Evolutionary conservation across 2,888 invertebrate genomes (phyloP).

Genomic region (Cryptocephalus primarius): DNA sequence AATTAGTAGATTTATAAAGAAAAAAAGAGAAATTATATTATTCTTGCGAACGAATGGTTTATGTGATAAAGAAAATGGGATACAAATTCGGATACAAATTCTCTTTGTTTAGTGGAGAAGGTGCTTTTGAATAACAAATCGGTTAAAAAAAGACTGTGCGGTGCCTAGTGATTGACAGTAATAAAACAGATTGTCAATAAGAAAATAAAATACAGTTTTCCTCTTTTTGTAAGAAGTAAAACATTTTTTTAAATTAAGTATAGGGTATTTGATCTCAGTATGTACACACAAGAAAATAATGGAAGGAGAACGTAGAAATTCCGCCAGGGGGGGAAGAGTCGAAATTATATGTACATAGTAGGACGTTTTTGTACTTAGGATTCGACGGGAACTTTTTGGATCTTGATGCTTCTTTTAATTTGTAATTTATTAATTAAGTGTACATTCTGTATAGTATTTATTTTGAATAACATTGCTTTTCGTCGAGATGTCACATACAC

Average conservation of each 20-base stretch:
- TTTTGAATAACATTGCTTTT: slow-evolving; percentile 20
- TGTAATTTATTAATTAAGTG: slow-evolving; percentile 18
- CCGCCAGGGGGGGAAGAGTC: background rate
- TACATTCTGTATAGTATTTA: slow-evolving; percentile 39
- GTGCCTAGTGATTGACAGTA: slow-evolving; percentile 31
- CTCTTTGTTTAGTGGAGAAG: slow-evolving; percentile 8
- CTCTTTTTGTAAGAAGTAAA: slow-evolving; percentile 8
- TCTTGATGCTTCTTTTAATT: slow-evolving; percentile 1
- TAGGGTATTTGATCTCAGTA: slow-evolving; percentile 28
- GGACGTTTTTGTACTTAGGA: slow-evolving; percentile 1
- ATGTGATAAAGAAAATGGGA: too few species aligned
- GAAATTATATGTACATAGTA: slow-evolving; percentile 8
- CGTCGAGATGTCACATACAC: slow-evolving; percentile 22
- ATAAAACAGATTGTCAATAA: slow-evolving; percentile 19
- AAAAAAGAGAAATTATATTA: too few species aligned
- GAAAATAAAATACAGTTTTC: slow-evolving; percentile 24
- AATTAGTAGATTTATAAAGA: too few species aligned
- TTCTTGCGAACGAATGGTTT: too few species aligned
- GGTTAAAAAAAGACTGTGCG: slow-evolving; percentile 34
- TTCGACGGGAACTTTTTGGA: slow-evolving; percentile 1
- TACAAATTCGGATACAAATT: too few species aligned
- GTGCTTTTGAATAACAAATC: slow-evolving; percentile 19
- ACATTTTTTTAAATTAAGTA: too few species aligned
- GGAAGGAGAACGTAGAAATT: background rate
- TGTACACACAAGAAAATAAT: slow-evolving; percentile 24